phyloP scores from a whole-genome alignment of 2,113 vertebrate species.

The Corydoras sp. region DNA sequence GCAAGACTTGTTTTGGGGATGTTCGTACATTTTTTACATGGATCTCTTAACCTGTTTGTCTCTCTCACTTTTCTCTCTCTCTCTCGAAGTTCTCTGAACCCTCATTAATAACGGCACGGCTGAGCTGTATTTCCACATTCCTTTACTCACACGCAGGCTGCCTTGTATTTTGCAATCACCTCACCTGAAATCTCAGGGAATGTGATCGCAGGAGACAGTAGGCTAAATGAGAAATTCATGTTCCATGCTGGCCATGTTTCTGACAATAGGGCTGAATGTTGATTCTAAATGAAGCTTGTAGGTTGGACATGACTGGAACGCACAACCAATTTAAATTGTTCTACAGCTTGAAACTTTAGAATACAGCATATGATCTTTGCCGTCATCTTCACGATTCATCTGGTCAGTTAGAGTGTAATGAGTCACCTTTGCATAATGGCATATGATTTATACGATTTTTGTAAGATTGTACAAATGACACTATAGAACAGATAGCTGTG shows the following conservation, averaged over 20 bases:
- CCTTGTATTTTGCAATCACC: conserved; percentile 76
- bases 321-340: too few species aligned
- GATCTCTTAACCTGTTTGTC: conserved; percentile 51
- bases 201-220: conserved; percentile 11
- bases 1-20: conserved; percentile 27
- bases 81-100: conserved; percentile 51
- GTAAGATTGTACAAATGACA: conserved; percentile 4
- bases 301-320: too few species aligned
- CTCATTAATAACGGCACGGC: conserved; percentile 65
- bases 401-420: too few species aligned
- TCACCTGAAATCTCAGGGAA: conserved; percentile 59
- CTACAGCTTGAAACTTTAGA: too few species aligned
- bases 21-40: conserved; percentile 46
- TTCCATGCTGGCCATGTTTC: background rate
- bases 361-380: too few species aligned
- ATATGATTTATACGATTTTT: background rate
- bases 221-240: background rate
- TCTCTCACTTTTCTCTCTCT: conserved; percentile 48
- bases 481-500: conserved; percentile 35
- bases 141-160: conserved; percentile 75
- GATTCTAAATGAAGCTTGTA: too few species aligned
- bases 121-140: conserved; percentile 98
- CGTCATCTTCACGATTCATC: too few species aligned
- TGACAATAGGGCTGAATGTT: too few species aligned
- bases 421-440: too few species aligned